Percentiles rank a stretch among this genome's conserved stretches.
Conservation (phyloP, 2,797 vertebrate genomes). For the Catamblyrhynchus diadema region DNA sequence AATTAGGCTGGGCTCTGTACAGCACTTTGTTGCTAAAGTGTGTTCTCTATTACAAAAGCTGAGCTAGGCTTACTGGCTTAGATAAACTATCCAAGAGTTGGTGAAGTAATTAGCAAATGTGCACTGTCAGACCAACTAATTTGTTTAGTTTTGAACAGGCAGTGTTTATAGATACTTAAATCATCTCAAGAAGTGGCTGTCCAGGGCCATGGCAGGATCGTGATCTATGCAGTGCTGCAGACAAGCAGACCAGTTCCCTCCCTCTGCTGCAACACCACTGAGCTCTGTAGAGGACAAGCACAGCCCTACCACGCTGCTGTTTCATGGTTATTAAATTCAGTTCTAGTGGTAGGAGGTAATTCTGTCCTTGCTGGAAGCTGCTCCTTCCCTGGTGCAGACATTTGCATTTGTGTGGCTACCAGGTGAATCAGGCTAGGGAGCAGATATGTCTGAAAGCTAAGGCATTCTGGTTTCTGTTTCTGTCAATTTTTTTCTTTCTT, state of each 20-base stretch:
- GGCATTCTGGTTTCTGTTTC: neutral
- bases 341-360: neutral
- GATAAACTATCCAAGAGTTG: neutral
- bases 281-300: neutral
- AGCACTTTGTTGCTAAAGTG: neutral
- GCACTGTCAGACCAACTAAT: neutral
- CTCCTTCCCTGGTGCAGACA: neutral
- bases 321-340: neutral
- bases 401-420: neutral
- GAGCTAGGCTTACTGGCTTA: constrained; percentile 3
- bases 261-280: neutral
- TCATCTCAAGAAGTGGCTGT: constrained; percentile 14
- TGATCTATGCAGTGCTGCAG: neutral
- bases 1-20: neutral
- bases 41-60: neutral
- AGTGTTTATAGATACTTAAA: constrained; percentile 35
- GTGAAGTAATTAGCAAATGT: constrained; percentile 22
- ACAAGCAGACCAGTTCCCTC: neutral
- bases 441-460: neutral
- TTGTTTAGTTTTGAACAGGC: constrained; percentile 26
- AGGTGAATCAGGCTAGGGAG: neutral
- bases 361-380: neutral
- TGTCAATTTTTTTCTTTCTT: neutral
- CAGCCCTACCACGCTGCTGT: neutral
- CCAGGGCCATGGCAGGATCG: neutral